Evolutionary conservation across 2,113 vertebrate genomes (phyloP), one percentile per base, ranked within the genome.

Genomic region (Sphyrna mokarran): DNA sequence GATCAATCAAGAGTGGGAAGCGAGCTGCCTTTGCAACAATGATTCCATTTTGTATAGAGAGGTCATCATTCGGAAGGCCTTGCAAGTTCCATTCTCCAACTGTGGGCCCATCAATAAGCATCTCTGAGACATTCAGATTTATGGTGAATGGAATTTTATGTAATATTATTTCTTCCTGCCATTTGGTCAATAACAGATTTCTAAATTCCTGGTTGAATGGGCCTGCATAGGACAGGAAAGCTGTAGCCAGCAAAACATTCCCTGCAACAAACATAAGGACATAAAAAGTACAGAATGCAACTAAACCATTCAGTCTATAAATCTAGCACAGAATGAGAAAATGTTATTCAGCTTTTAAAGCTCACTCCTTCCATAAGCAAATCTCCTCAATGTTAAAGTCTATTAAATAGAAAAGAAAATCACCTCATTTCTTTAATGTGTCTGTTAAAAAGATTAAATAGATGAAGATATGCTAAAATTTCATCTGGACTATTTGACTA

Each of bases 161-260:
- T 3, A 96, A 97, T 97, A 97, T 98, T 97, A 99, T 98, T 97
- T 99, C 99, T 70, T 96, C 98, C 97, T 98, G 98, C 99, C 99
- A 99, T 95, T 98, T 97, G n/a, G 95, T 97, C 95, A 99, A 96
- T 0, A 99, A 97, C 13, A 98, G 97, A 96, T 97, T 98, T 83
- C 99, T 98, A 96, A 99, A 99, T 96, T 99, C 98, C 97, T 99
- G 98, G 96, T 99, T 99, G 96, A 99, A 99, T 69, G 99, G 99
- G 14, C 99, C 99, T 6, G 98, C 98, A 97, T 99, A 99, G 33
- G 99, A 99, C 1, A 99, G 97, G 97, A 99, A 99, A 11, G 99
- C 99, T 13, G 98, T 99, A 96, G 98, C 98, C 96, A 99, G 96
- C 70, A 99, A 97, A 0, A 98, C 97, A 96, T 99, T 99, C 83